A percentile compares a stretch with the other conserved stretches of the same genome.
These are phyloP conservation scores for Anguilla pacifica DNA, from an alignment of 2,797 vertebrate genomes.

Conservation along the genomic window DNA sequence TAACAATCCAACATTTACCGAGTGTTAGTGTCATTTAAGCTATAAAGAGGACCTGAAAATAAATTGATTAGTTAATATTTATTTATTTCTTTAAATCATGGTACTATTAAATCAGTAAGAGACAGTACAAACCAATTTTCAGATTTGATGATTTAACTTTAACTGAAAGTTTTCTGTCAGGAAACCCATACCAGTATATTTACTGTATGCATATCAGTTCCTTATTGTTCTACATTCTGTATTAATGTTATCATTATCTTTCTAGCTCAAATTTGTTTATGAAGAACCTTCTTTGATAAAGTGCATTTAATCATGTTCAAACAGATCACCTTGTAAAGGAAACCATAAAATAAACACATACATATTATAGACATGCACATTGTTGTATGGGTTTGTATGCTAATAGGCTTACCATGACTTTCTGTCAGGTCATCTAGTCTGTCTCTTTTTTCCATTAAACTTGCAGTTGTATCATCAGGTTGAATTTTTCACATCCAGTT, in stretches of 20 bases:
- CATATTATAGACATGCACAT: neutral
- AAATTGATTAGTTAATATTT: neutral
- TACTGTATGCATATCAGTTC: neutral
- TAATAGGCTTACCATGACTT: neutral
- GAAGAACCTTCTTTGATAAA: neutral
- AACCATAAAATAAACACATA: neutral
- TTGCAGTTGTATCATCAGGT: neutral
- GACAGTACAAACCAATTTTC: neutral
- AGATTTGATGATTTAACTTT: neutral
- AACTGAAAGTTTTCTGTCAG: neutral
- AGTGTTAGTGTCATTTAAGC: neutral
- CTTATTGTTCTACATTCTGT: neutral
- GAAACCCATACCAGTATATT: neutral
- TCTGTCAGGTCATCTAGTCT: neutral
- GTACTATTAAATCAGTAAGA: neutral
- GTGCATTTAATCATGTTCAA: neutral
- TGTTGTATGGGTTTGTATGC: neutral
- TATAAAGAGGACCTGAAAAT: neutral
- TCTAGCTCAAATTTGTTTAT: neutral
- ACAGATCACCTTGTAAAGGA: neutral
- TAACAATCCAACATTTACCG: neutral
- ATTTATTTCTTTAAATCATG: neutral
- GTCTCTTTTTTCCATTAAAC: neutral
- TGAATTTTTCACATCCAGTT: neutral
- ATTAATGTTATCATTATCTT: neutral